A percentile compares a stretch with the other conserved stretches of the same genome.
Evolutionary conservation across 2,797 vertebrate species (phyloP).

Genomic region (Tangara arthus): DNA sequence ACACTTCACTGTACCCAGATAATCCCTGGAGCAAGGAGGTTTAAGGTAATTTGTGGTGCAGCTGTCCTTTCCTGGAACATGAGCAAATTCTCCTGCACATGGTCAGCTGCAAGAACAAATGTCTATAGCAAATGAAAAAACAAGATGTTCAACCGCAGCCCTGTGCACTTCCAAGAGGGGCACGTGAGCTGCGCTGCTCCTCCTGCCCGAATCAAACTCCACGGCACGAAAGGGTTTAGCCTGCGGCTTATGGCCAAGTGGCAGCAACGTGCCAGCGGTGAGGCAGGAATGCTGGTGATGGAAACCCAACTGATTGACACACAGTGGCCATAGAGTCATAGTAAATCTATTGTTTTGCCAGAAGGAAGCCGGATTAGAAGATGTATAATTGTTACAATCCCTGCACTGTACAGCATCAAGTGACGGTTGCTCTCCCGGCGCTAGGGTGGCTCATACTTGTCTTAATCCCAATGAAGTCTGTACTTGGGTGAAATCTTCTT

Average conservation of each 20-base stretch:
- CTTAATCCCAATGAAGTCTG: background rate
- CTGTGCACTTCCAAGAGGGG: slow-evolving; percentile 46
- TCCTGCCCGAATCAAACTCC: slow-evolving; percentile 60
- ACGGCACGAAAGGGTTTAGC: slow-evolving; percentile 73
- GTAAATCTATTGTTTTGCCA: slow-evolving; percentile 64
- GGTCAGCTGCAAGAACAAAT: slow-evolving; percentile 92
- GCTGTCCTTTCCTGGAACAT: slow-evolving; percentile 89
- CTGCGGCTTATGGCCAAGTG: slow-evolving; percentile 70
- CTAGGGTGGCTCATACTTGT: background rate
- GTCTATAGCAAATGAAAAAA: slow-evolving; percentile 84
- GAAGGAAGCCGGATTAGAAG: slow-evolving; percentile 64
- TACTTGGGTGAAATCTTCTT: background rate
- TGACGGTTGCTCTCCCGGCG: background rate
- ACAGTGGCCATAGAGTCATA: slow-evolving; percentile 57
- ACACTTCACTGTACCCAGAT: slow-evolving; percentile 75
- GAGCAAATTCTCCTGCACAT: slow-evolving; percentile 84
- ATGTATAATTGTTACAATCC: slow-evolving; percentile 54
- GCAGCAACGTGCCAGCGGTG: slow-evolving; percentile 61
- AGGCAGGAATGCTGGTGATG: slow-evolving; percentile 58
- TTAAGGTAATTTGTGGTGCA: slow-evolving; percentile 88
- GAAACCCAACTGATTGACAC: slow-evolving; percentile 57
- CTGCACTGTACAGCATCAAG: background rate
- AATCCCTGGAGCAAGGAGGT: slow-evolving; percentile 86
- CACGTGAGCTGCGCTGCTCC: slow-evolving; percentile 62
- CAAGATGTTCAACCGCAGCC: slow-evolving; percentile 77